Evolutionary conservation across 2,797 vertebrate genomes (phyloP).

Genomic region (Botia almorhae): DNA sequence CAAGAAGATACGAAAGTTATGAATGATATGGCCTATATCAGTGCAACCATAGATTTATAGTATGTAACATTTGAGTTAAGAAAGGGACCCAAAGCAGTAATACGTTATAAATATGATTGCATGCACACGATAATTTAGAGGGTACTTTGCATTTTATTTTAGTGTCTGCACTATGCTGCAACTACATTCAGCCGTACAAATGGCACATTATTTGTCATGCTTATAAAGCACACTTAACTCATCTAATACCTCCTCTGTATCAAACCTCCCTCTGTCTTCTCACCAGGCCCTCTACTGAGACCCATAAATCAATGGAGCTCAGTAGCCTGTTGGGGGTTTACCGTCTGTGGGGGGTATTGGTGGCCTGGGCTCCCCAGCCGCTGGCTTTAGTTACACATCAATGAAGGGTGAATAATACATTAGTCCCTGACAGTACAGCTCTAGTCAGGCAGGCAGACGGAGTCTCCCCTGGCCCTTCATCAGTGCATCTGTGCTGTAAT

Average conservation of each 20-base stretch:
- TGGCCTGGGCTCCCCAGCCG: conserved; percentile 65
- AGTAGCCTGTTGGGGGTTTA: conserved; percentile 64
- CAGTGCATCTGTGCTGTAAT: conserved; percentile 54
- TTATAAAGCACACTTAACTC: not conserved
- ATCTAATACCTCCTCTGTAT: not conserved
- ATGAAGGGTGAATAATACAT: conserved; percentile 81
- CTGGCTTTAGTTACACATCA: conserved; percentile 80
- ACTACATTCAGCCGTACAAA: not conserved
- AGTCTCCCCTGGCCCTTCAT: conserved; percentile 39
- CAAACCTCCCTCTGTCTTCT: not conserved
- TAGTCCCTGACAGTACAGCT: conserved; percentile 57
- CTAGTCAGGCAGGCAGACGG: conserved; percentile 28
- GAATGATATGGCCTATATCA: no score
- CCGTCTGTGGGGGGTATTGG: conserved; percentile 66
- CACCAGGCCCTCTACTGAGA: conserved; percentile 46
- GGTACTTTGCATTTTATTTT: no score
- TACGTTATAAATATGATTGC: not conserved
- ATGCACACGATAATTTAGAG: no score
- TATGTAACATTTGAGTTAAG: not conserved
- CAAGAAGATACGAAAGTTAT: no score
- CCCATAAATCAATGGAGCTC: conserved; percentile 72
- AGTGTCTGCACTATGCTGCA: no score
- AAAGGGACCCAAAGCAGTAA: not conserved
- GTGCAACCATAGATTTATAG: not conserved
- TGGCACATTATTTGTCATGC: not conserved